Evolutionary conservation across 1,140 invertebrate genomes (phyloP).

Genomic region (Drosophila obscura): DNA sequence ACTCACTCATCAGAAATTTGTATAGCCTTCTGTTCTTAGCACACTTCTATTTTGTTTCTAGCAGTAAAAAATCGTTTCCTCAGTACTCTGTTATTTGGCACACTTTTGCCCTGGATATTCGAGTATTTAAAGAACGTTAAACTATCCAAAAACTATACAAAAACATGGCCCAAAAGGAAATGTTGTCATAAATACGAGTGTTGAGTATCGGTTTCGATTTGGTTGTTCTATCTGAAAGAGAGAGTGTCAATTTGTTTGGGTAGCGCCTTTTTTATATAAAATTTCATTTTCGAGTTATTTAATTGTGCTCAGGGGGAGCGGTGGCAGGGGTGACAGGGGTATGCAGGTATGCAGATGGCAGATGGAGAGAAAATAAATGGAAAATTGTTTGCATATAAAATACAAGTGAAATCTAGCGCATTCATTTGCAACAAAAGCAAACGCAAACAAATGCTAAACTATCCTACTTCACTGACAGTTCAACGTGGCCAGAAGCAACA

Average conservation of each 20-base stretch:
- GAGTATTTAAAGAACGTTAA: too few relatives aligned
- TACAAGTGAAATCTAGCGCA: constrained; percentile 77
- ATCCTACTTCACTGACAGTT: constrained; percentile 58
- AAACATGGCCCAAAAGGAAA: too few relatives aligned
- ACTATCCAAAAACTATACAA: too few relatives aligned
- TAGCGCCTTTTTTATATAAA: background rate
- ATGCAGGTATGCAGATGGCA: constrained; percentile 8
- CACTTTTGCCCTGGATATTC: too few relatives aligned
- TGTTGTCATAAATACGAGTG: too few relatives aligned
- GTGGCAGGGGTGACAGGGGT: background rate
- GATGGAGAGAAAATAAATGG: constrained; percentile 31
- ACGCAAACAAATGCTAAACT: constrained; percentile 76
- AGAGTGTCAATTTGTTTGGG: constrained; percentile 1
- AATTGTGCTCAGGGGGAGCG: constrained; percentile 21
- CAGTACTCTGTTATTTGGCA: too few relatives aligned
- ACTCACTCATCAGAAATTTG: too few relatives aligned
- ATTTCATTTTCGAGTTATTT: constrained; percentile 12
- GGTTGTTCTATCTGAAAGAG: too few relatives aligned
- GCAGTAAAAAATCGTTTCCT: too few relatives aligned
- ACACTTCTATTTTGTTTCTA: too few relatives aligned
- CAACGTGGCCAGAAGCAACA: constrained; percentile 4
- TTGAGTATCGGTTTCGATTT: too few relatives aligned
- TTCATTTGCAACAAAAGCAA: constrained; percentile 71
- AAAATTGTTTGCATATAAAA: constrained; percentile 72
- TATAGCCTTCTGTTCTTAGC: too few relatives aligned